Evolutionary conservation across 2,113 vertebrate genomes (phyloP).

Genomic region (Baryphthengus martii): DNA sequence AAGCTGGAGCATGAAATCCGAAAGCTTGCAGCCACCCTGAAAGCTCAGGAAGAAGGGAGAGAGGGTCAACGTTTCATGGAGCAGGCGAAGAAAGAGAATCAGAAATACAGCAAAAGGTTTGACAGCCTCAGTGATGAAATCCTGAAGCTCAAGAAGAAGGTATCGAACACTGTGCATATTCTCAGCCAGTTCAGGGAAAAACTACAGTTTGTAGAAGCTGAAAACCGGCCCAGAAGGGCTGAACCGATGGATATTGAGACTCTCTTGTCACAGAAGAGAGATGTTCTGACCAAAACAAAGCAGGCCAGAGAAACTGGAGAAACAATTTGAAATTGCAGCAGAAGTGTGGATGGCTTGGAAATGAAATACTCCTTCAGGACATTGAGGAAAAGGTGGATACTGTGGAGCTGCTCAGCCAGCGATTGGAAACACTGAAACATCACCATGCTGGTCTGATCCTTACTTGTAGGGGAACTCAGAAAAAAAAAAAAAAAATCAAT

Average conservation of each 20-base stretch:
- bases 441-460: conserved; percentile 48
- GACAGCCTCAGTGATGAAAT: conserved; percentile 74
- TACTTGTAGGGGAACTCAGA: conserved; percentile 51
- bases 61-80: conserved; percentile 68
- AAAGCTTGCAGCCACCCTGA: conserved; percentile 63
- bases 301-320: conserved; percentile 64
- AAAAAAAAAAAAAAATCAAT: conserved; percentile 62
- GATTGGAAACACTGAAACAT: conserved; percentile 69
- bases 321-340: conserved; percentile 73
- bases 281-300: conserved; percentile 72
- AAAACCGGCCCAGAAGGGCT: conserved; percentile 58
- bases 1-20: conserved; percentile 71
- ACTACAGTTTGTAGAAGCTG: conserved; percentile 73
- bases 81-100: conserved; percentile 77
- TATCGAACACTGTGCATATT: conserved; percentile 65
- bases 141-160: conserved; percentile 69
- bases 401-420: conserved; percentile 33
- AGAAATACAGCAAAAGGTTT: conserved; percentile 65
- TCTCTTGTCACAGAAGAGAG: conserved; percentile 53
- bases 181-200: conserved; percentile 84
- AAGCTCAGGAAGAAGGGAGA: conserved; percentile 33
- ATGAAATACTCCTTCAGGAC: conserved; percentile 75
- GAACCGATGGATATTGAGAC: conserved; percentile 66
- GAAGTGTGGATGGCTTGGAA: conserved; percentile 77
- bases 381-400: conserved; percentile 74